A percentile compares a stretch with the other conserved stretches of the same genome.
Conservation (phyloP, 2,113 vertebrate genomes). For the Aix galericulata region DNA sequence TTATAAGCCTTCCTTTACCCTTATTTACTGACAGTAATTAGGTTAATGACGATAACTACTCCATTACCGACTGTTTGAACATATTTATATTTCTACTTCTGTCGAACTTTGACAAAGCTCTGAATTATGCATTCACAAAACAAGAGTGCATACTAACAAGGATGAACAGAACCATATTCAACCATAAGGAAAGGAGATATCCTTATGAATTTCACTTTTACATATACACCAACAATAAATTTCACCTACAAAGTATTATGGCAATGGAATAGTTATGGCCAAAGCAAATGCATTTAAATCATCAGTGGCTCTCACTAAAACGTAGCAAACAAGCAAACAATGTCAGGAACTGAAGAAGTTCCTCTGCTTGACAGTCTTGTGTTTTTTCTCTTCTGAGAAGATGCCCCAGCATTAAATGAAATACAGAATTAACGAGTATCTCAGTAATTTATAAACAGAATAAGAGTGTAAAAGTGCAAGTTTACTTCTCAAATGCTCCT, state of each 20-base stretch:
- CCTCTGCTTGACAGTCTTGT: neutral
- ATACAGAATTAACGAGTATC: neutral
- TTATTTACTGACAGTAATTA: neutral
- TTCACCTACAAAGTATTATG: neutral
- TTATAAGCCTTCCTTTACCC: neutral
- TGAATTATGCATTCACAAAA: neutral
- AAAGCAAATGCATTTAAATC: neutral
- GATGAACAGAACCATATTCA: neutral
- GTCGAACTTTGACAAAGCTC: neutral
- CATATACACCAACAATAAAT: neutral
- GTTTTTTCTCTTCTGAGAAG: neutral
- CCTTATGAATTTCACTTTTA: neutral
- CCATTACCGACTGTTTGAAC: neutral
- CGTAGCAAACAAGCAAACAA: neutral
- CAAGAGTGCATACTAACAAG: neutral
- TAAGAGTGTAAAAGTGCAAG: neutral
- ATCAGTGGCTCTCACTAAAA: neutral
- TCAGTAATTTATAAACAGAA: neutral
- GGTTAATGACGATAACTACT: neutral
- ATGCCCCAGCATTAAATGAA: neutral
- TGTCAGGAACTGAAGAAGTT: neutral
- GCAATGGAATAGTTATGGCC: neutral
- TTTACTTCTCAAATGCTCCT: neutral
- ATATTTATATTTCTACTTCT: neutral
- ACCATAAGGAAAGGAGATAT: neutral